Conservation (phyloP, 2,888 invertebrate species). For the Reticulitermes lucifugus region DNA sequence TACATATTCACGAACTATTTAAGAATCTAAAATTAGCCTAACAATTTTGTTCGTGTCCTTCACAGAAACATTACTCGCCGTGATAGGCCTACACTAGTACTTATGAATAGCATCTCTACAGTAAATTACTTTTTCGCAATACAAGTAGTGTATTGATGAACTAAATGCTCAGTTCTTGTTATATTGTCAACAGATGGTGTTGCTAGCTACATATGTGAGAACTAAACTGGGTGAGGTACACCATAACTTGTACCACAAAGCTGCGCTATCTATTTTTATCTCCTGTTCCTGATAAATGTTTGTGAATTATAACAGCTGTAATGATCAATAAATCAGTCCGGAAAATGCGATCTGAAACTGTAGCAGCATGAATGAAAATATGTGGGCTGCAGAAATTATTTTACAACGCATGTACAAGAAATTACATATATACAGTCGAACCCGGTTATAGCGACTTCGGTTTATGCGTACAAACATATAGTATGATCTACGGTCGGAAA, state of each 20-base stretch:
- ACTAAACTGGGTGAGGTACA: background rate
- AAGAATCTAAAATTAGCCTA: too few species aligned
- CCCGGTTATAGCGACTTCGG: too few species aligned
- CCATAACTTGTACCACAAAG: background rate
- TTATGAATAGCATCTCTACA: too few species aligned
- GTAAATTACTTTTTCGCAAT: too few species aligned
- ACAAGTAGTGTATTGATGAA: background rate
- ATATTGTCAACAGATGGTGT: background rate
- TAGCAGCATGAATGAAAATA: background rate
- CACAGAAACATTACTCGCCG: too few species aligned
- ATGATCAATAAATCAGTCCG: constrained; percentile 12
- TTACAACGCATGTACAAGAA: too few species aligned
- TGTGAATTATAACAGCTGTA: background rate
- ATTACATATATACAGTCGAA: too few species aligned
- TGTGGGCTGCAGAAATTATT: background rate
- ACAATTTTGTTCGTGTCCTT: too few species aligned
- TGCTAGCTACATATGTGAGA: background rate
- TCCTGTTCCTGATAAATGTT: background rate
- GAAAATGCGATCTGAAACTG: background rate
- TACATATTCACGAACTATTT: too few species aligned
- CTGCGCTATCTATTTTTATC: constrained; percentile 11
- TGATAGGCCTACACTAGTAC: too few species aligned
- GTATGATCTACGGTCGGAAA: too few species aligned
- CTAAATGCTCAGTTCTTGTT: background rate
- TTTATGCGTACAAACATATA: too few species aligned